phyloP scores from a whole-genome alignment of 1,140 invertebrate species.

The Dendrolimus punctatus region DNA sequence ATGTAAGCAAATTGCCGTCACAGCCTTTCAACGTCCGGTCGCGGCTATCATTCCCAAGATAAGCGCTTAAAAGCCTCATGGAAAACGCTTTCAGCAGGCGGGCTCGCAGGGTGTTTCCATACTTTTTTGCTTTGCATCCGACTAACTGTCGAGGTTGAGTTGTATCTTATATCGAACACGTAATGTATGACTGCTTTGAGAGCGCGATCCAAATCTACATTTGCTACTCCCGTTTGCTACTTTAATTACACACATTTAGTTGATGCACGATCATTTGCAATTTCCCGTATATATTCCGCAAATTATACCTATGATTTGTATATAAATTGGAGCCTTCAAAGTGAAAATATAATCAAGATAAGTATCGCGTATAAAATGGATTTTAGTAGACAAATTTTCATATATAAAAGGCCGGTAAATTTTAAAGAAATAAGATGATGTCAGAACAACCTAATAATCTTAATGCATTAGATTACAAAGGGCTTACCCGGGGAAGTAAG shows the following conservation, averaged over 20 bases:
- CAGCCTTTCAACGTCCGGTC: slow-evolving; percentile 61
- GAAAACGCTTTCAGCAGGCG: slow-evolving; percentile 61
- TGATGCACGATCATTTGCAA: slow-evolving; percentile 1
- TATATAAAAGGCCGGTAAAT: slow-evolving; percentile 33
- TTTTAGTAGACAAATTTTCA: slow-evolving; percentile 6
- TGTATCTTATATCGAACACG: slow-evolving; percentile 21
- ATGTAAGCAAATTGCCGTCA: slow-evolving; percentile 69
- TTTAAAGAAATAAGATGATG: slow-evolving; percentile 42
- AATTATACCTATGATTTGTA: too few relatives aligned
- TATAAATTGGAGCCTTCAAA: too few relatives aligned
- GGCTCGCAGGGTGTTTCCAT: slow-evolving; percentile 44
- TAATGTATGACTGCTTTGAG: slow-evolving; percentile 19
- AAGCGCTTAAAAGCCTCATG: slow-evolving; percentile 68
- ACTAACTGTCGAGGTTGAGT: slow-evolving; percentile 16
- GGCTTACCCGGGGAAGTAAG: slow-evolving; percentile 23
- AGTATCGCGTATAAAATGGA: slow-evolving; percentile 8
- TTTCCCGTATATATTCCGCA: too few relatives aligned
- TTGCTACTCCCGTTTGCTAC: slow-evolving; percentile 9
- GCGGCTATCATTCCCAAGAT: slow-evolving; percentile 67
- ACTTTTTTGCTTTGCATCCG: slow-evolving; percentile 45
- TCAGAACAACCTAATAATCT: slow-evolving; percentile 53
- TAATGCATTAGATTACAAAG: slow-evolving; percentile 56
- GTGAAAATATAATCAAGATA: not conserved
- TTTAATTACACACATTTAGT: slow-evolving; percentile 14
- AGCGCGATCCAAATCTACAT: slow-evolving; percentile 19